phyloP scores from a whole-genome alignment of 2,113 vertebrate genomes.

The Chaenocephalus aceratus region DNA sequence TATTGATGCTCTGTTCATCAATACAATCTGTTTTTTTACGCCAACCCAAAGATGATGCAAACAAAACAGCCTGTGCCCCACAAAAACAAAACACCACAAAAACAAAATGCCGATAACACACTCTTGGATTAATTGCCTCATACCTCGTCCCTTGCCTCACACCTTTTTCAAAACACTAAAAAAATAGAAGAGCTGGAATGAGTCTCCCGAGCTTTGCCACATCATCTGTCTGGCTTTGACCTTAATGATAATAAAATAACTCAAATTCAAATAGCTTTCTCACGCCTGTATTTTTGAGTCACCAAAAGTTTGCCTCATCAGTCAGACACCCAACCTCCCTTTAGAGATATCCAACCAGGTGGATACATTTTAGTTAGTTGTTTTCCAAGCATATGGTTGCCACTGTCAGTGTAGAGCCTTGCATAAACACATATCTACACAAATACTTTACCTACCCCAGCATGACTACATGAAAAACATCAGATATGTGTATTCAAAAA shows the following conservation, averaged over 20 bases:
- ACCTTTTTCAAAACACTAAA: neutral
- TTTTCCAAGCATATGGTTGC: too few relatives aligned
- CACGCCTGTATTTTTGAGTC: neutral
- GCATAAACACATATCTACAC: too few relatives aligned
- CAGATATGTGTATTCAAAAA: too few relatives aligned
- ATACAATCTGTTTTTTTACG: too few relatives aligned
- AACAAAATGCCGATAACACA: neutral
- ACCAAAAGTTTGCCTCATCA: neutral
- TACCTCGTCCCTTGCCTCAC: neutral
- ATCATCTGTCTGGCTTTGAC: too few relatives aligned
- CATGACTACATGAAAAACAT: too few relatives aligned
- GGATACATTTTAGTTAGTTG: too few relatives aligned
- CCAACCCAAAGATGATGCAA: neutral
- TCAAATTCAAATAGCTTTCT: neutral
- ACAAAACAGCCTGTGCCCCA: constrained; percentile 5
- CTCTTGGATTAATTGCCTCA: neutral
- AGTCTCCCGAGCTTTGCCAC: neutral
- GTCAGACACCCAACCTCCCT: too few relatives aligned
- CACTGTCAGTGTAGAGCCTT: too few relatives aligned
- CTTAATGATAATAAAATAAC: neutral
- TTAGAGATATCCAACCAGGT: too few relatives aligned
- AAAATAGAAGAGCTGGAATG: neutral
- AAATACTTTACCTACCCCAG: too few relatives aligned
- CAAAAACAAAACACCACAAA: constrained; percentile 11
- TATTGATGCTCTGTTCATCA: too few relatives aligned